phyloP scores from a whole-genome alignment of 2,113 vertebrate genomes.

The Burhinus oedicnemus region DNA sequence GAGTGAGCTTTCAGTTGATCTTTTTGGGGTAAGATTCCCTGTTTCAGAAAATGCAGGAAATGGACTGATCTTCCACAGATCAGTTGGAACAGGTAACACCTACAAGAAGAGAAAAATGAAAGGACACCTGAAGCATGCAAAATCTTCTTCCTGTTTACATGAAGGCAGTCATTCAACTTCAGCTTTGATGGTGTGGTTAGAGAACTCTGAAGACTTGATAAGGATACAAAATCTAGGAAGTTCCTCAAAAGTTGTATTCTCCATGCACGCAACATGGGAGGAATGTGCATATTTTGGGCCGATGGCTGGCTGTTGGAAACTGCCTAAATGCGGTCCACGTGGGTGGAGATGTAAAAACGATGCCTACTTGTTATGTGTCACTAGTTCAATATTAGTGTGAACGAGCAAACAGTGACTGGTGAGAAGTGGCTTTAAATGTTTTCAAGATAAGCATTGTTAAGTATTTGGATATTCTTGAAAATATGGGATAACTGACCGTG shows the following conservation, averaged over 20 bases:
- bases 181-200: background rate
- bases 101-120: background rate
- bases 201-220: background rate
- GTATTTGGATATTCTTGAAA: background rate
- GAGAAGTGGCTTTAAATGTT: background rate
- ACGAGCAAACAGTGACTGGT: background rate
- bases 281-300: background rate
- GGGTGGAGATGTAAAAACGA: background rate
- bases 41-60: background rate
- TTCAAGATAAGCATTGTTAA: background rate
- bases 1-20: background rate
- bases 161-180: background rate
- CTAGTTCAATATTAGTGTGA: background rate
- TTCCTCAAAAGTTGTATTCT: background rate
- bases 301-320: background rate
- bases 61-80: background rate
- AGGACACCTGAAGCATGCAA: background rate
- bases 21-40: background rate
- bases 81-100: background rate
- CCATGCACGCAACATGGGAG: too few relatives aligned
- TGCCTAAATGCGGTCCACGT: background rate
- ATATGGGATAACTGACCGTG: background rate
- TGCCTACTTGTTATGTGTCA: rapidly evolving
- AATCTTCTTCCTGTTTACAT: background rate
- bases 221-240: background rate